Base-by-base conservation (phyloP, 2,797 vertebrate species). In the Sebastes jordani region DNA sequence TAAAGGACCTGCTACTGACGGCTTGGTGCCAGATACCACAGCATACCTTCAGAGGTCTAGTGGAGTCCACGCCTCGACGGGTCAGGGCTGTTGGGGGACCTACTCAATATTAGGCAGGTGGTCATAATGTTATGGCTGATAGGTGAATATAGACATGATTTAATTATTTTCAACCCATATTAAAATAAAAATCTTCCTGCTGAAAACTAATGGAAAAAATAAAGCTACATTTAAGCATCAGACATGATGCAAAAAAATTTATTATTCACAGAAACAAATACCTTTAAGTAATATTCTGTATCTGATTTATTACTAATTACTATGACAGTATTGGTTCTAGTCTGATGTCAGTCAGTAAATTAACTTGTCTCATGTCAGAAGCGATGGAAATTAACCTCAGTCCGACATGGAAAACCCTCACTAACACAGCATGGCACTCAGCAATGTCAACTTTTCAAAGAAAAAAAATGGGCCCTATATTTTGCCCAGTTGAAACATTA, bases 401-500 rank as follows among this genome's bases (percentile, higher is more conserved):
- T 68, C 62, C 18, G 2, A 68, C 23, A 16, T 23, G 11, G 13
- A 8, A 60, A 29, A 46, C 67, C 55, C 20, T 52, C 20, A 30
- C 14, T 22, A 54, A 69, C 58, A 56, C 71, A 74, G 71, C 66
- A 49, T 75, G 60, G 27, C 52, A 56, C 49, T 69, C 18, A 30
- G 25, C 34, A 18, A 30, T 79, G 58, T 46, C 74, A 84, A 16
- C 56, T 23, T 71, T 73, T 83, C 18, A 71, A 55, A 59, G 34
- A 10, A 65, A n/a, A 80, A n/a, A 27, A 32, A 20, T 52, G 29
- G 52, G 18, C 13, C 58, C 58, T 69, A 8, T 62, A 27, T 34
- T 63, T 83, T 60, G 38, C 62, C 54, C 54, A 71, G 69, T 34
- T 78, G 54, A 78, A 77, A 80, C 52, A 64, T 79, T 32, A 59